Evolutionary conservation across 64 coral and sea anemone genomes (phyloP).

Genomic region (Astreopora myriophthalma): DNA sequence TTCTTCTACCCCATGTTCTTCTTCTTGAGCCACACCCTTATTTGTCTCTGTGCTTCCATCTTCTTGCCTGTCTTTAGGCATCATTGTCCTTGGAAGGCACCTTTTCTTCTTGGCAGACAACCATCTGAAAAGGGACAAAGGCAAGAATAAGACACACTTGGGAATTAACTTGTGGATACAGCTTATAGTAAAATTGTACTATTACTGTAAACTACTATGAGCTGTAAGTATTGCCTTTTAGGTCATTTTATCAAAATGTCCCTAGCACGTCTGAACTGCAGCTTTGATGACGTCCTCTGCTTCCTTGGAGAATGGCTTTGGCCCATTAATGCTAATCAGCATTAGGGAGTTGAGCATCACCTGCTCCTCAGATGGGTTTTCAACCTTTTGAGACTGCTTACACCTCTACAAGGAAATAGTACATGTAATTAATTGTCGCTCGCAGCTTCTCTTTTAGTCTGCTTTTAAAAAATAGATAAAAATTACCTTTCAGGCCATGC

Average conservation of each 20-base stretch:
- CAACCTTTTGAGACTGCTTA: conserved; percentile 5
- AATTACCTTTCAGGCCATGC: conserved; percentile 8
- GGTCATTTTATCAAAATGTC: too few relatives aligned
- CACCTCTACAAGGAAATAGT: neutral
- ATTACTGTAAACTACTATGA: too few relatives aligned
- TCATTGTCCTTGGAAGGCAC: neutral
- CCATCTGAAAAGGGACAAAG: neutral
- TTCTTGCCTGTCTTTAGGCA: neutral
- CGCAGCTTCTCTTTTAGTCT: too few relatives aligned
- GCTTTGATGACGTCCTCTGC: neutral
- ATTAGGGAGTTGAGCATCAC: neutral
- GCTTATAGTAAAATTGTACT: too few relatives aligned
- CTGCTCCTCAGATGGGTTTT: neutral
- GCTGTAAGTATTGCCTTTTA: too few relatives aligned
- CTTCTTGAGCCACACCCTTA: too few relatives aligned
- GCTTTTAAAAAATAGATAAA: neutral
- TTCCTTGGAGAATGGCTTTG: neutral
- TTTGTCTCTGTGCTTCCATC: too few relatives aligned
- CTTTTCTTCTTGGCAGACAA: neutral
- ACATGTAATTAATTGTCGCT: neutral
- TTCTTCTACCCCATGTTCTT: too few relatives aligned
- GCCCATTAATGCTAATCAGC: neutral
- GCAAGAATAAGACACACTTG: too few relatives aligned
- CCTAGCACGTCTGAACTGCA: neutral
- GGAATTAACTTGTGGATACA: neutral